A percentile compares a stretch with the other conserved stretches of the same genome.
These are phyloP conservation scores for Spea multiplicata DNA, from an alignment of 2,113 vertebrate genomes.

Conservation along the genomic window DNA sequence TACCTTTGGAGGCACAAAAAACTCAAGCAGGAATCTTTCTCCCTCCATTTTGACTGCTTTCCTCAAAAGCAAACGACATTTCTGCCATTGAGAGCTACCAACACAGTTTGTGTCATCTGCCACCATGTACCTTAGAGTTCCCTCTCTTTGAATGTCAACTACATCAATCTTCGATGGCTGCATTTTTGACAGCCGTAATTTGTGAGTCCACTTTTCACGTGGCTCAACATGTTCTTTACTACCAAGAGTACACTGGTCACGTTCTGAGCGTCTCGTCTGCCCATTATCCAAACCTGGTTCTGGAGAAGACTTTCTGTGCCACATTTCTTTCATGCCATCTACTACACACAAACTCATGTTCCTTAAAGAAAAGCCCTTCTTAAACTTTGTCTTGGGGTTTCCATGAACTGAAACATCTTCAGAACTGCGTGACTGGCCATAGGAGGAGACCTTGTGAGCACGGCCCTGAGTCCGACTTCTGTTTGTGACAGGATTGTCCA, in stretches of 20 bases:
- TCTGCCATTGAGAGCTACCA: constrained; percentile 89
- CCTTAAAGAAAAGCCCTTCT: constrained; percentile 93
- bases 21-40: constrained; percentile 90
- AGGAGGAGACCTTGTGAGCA: constrained; percentile 71
- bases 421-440: constrained; percentile 89
- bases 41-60: constrained; percentile 78
- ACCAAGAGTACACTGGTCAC: constrained; percentile 57
- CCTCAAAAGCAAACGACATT: constrained; percentile 88
- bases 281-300: constrained; percentile 67
- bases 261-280: constrained; percentile 48
- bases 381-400: constrained; percentile 79
- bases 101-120: constrained; percentile 88
- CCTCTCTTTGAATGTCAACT: constrained; percentile 93
- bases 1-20: constrained; percentile 96
- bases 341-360: constrained; percentile 97
- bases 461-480: constrained; percentile 59
- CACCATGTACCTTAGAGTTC: constrained; percentile 90
- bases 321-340: constrained; percentile 93
- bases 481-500: constrained; percentile 71
- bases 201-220: constrained; percentile 72
- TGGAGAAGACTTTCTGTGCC: constrained; percentile 85
- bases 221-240: constrained; percentile 58
- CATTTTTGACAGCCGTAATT: constrained; percentile 79
- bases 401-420: constrained; percentile 82
- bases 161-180: constrained; percentile 83